Evolutionary conservation across 2,888 invertebrate species (phyloP), one percentile per base, ranked within the genome.

Genomic region (Phanerotoma sp.): DNA sequence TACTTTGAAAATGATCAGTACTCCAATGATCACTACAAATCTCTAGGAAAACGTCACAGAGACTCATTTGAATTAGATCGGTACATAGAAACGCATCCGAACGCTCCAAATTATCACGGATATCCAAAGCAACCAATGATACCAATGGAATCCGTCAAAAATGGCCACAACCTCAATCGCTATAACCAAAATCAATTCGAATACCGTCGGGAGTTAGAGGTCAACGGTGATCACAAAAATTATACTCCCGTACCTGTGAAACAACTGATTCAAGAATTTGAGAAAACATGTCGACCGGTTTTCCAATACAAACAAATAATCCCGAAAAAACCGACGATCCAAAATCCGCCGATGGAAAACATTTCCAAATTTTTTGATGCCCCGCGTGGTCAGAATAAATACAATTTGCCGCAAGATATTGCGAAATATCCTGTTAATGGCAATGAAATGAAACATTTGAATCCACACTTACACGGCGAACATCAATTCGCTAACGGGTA

Each of bases 261-360:
- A 55, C 77, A 77, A 44, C 68, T 86, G 28, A 86, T 86, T 45
- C 79, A 81, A 57, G 82, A 80, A 62, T 86, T 85, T 63, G 86
- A 86, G 65, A 81, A 84, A 65, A 83, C 82, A n/a, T 79, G 80
- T n/a, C 75, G 81, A 70, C 83, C 84, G 1, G 68, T 78, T 5
- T 75, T 83, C 68, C 80, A 80, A 52, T 80, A 81, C 63, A 83
- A 83, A 62, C 80, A 81, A 61, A 77, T 80, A 38, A 72, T 76
- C 49, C 69, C 72, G 0, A 74, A 67, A 56, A 57, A 67, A 50
- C 70, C 73, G 22, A 66, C 67, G 4, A 54, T 66, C 5, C 71
- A 71, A 25, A 69, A 71, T 13, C 62, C 70, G 0, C 62, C 69
- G 0, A 25, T 70, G 3, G 69, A 73, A 22, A 74, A 75, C 32